Evolutionary conservation across 2,797 vertebrate species (phyloP).

Genomic region (Aplochiton taeniatus): DNA sequence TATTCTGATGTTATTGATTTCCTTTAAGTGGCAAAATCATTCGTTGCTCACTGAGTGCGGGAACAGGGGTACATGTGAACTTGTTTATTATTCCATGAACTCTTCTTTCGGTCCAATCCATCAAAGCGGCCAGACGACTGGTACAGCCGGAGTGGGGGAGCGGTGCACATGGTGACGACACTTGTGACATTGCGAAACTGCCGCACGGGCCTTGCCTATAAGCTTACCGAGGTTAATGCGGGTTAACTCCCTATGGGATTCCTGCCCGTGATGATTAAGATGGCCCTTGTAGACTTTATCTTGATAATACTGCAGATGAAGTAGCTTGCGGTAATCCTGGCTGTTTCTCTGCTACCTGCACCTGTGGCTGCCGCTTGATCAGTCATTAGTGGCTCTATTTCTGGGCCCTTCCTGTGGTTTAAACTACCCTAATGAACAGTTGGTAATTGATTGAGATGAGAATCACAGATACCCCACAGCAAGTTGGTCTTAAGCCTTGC

Average conservation of each 20-base stretch:
- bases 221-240: conserved; percentile 56
- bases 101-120: no score
- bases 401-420: conserved; percentile 27
- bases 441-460: conserved; percentile 45
- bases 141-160: no score
- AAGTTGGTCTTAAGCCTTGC: conserved; percentile 2
- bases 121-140: no score
- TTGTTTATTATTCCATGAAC: no score
- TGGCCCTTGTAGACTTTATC: conserved; percentile 54
- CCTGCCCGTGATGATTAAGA: conserved; percentile 72
- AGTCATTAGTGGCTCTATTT: conserved; percentile 26
- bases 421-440: conserved; percentile 49
- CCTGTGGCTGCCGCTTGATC: conserved; percentile 24
- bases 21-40: no score
- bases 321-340: conserved; percentile 47
- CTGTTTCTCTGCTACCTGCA: conserved; percentile 32
- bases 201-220: conserved; percentile 51
- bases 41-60: no score
- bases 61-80: no score
- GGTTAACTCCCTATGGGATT: conserved; percentile 65
- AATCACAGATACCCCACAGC: conserved; percentile 39
- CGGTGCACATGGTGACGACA: no score
- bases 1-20: no score
- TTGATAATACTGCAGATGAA: conserved; percentile 44
- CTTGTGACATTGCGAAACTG: conserved; percentile 37